Base-by-base conservation (phyloP, 1,140 invertebrate genomes). In the Spodoptera litura region DNA sequence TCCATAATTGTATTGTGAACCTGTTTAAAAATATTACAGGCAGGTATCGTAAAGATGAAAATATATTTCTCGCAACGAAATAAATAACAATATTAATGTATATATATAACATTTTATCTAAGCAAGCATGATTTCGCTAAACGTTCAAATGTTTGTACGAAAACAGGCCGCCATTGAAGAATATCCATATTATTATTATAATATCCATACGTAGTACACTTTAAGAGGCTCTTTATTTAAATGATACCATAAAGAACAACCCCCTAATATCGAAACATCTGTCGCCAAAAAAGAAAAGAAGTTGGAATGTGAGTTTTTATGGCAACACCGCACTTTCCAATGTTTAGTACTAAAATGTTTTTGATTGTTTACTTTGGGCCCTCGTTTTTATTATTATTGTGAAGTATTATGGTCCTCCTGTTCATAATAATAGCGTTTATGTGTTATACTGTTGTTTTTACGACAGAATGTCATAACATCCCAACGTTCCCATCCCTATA, bases 241-340 rank as follows among this genome's bases (percentile, higher is more conserved):
- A 94, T 94, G 87, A 87, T 86, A 83, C 83, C 90, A 93, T 94
- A 94, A 94, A 94, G 89, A 92, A 89, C 90, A 89, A 94, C 74
- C 75, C 78, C 85, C 85, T 89, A 93, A 94, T 91, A 91, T 90
- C 87, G 85, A 82, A 89, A 87, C 92, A 94, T 91, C 92, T 94
- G 92, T 92, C 87, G 91, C 86, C 87, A 81, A 88, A 89, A 89
- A 89, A 91, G 88, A 90, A 89, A 89, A 89, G 83, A 92, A 92
- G 86, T 93, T 93, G 92, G 82, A 68, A 88, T 86, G 85, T 83
- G 85, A 90, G 85, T 91, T 90, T 94, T 94, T 94, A 93, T 90
- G 89, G 86, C 78, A 70, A 80, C 79, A 79, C 86, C 85, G 81
- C 85, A 85, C 78, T 91, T 90, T 85, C 86, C 85, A 81, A 93